Evolutionary conservation across 1,140 invertebrate genomes (phyloP), one percentile per base, ranked within the genome.

Genomic region (Mycetomoellerius zeteki): DNA sequence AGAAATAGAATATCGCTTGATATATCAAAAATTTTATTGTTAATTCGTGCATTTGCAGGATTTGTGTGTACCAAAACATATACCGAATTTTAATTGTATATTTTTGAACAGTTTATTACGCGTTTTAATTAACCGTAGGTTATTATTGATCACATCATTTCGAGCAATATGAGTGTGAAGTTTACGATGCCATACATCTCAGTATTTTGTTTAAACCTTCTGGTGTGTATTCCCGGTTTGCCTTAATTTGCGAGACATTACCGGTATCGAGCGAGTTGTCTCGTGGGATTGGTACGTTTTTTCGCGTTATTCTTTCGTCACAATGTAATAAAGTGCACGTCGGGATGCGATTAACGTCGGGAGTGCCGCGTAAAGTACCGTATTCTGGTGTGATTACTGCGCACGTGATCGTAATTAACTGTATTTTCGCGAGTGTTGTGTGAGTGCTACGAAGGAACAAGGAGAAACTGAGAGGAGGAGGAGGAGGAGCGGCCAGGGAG

Each of bases 341-440:
- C 14, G 65, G 37, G 37, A 69, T 69, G 21, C 65, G 37, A 69
- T 69, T 69, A 69, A 69, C 65, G 65, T 69, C 37, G 65, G 43
- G 65, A 69, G 65, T 69, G 65, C 65, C 21, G 65, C 12, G 37
- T 14, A 27, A 69, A 69, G 65, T 69, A 69, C 37, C 37, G 65
- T 69, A 69, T 69, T 69, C 65, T 69, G 43, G 65, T 69, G 65
- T 69, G 65, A 69, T 69, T 69, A 69, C 65, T 8, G 65, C n/a
- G 65, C 37, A 69, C 65, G 65, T 69, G 21, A 69, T 69, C 65
- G 65, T 69, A 69, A 69, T 69, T 69, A 69, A 69, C 37, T 19
- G 12, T 69, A 69, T 69, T 69, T 69, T 50, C 37, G 65, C 43
- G 12, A 50, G 21, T 69, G 21, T 69, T 69, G 37, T 47, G 37